Evolutionary conservation across 2,888 invertebrate genomes (phyloP).

Genomic region (Augochlorella aurata): DNA sequence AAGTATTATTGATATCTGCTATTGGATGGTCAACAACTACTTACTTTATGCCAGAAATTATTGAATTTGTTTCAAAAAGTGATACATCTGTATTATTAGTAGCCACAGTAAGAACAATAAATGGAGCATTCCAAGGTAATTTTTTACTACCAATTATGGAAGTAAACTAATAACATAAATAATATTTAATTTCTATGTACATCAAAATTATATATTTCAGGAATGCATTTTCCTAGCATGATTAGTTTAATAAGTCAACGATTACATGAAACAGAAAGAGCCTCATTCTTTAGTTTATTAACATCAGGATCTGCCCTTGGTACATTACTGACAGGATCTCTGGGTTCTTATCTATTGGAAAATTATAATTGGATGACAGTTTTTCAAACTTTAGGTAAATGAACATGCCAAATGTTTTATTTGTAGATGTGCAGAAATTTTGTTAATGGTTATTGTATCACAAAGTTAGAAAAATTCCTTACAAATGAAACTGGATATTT

Average conservation of each 20-base stretch:
- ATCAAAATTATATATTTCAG: constrained; percentile 60
- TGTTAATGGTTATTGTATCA: not conserved
- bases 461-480: not conserved
- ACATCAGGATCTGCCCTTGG: constrained; percentile 86
- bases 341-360: constrained; percentile 87
- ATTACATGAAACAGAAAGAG: constrained; percentile 85
- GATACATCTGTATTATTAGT: constrained; percentile 84
- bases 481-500: not conserved
- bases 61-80: constrained; percentile 81
- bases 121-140: constrained; percentile 86
- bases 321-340: constrained; percentile 86
- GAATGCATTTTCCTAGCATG: constrained; percentile 87
- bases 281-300: constrained; percentile 86
- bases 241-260: constrained; percentile 87
- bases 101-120: constrained; percentile 84
- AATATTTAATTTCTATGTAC: not conserved
- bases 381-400: constrained; percentile 85
- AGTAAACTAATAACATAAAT: constrained; percentile 5
- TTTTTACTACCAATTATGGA: not conserved
- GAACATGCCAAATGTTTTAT: not conserved
- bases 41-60: constrained; percentile 84
- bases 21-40: constrained; percentile 84
- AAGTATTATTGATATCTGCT: constrained; percentile 85
- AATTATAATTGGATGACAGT: constrained; percentile 86
- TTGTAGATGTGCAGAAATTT: not conserved